These are phyloP conservation scores for Lindbergichthys nudifrons DNA, from an alignment of 2,797 vertebrate genomes.

Conservation along the genomic window DNA sequence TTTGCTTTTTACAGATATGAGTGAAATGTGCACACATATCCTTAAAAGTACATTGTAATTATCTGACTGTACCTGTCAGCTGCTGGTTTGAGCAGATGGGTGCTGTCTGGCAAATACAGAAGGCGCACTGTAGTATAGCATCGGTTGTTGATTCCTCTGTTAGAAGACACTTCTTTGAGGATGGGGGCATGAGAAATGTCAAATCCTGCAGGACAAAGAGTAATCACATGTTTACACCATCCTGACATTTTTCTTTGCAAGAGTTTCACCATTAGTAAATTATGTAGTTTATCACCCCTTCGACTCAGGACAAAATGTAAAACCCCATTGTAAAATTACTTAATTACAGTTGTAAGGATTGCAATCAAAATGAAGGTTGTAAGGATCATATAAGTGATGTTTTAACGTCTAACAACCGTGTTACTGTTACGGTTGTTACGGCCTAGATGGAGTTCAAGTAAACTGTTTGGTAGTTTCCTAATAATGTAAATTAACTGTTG, in stretches of 20 bases:
- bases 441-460: background rate
- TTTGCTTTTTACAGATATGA: background rate
- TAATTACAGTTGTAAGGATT: background rate
- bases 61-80: constrained; percentile 53
- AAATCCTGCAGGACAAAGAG: constrained; percentile 50
- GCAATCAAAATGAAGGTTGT: background rate
- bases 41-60: background rate
- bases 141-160: constrained; percentile 46
- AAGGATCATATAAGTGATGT: no score
- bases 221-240: background rate
- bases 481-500: background rate
- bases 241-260: background rate
- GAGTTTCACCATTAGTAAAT: background rate
- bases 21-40: no score
- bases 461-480: background rate
- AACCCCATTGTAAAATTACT: background rate
- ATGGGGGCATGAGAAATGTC: constrained; percentile 54
- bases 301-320: background rate
- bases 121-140: constrained; percentile 28
- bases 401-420: no score
- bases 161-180: constrained; percentile 60
- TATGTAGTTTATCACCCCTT: background rate
- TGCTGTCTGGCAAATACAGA: constrained; percentile 67
- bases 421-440: background rate
- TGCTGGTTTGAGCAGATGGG: constrained; percentile 40